Base-by-base conservation (phyloP, 2,888 invertebrate genomes). In the Dryomyza anilis region DNA sequence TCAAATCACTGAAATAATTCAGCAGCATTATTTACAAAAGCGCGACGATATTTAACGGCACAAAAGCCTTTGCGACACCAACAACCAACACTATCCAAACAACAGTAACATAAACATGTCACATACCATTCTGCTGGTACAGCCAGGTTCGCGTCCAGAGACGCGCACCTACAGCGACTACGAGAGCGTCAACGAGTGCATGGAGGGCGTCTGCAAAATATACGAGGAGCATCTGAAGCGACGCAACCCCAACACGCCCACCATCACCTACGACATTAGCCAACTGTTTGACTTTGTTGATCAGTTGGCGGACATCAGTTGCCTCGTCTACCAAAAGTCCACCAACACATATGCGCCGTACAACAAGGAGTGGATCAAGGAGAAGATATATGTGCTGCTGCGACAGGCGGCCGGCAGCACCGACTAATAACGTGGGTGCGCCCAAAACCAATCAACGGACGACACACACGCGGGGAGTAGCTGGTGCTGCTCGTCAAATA, bases 351-450 rank as follows among this genome's bases (percentile, higher is more conserved):
- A 99, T 78, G 95, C 96, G 1, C 99, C 99, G 0, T 98, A 98
- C 85, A 98, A 98, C 83, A 98, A 98, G 85, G 97, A 96, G 77
- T 99, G 98, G 98, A 96, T 99, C 65, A 99, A 99, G 83, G 98
- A 99, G 81, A 97, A 98, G 82, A 97, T 99, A 70, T 98, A 98
- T 80, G 92, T 97, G 4, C 85, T 98, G 75, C 85, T 98, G 69
- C 91, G 96, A 72, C 95, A 97, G 84, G 97, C 97, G 0, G 93
- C 94, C 0, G 93, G 92, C 46, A 71, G 66, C 55, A 65, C 67
- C 52, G 69, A 70, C 62, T 72, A 69, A 72, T 21, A 21, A n/a
- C n/a, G n/a, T n/a, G n/a, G n/a, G n/a, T n/a, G n/a, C 19, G 2
- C 14, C 12, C 39, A 39, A 39, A 3, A 39, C 39, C 14, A 39